phyloP scores from a whole-genome alignment of 2,797 vertebrate genomes.

The Heteromormyrus szaboi region DNA sequence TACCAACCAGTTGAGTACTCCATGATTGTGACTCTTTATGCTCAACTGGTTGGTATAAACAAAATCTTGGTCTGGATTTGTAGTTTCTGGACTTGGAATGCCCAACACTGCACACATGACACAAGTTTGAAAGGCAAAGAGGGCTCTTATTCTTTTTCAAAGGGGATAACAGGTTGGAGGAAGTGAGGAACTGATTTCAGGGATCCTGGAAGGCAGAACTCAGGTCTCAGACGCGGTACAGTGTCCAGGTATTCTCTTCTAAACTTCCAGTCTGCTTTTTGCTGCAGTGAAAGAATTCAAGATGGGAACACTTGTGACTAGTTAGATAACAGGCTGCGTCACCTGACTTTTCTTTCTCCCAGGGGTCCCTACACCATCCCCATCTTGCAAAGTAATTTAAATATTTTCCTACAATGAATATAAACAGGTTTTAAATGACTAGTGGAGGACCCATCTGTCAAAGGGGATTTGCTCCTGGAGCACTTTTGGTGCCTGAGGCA shows the following conservation, averaged over 20 bases:
- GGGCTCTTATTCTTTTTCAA: not conserved
- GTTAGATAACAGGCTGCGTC: not conserved
- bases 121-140: not conserved
- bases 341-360: not conserved
- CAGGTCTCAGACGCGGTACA: not conserved
- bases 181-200: not conserved
- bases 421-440: not conserved
- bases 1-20: not conserved
- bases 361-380: not conserved
- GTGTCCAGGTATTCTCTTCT: not conserved
- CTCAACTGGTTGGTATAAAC: not conserved
- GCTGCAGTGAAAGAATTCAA: not conserved
- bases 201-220: not conserved
- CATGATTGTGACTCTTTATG: not conserved
- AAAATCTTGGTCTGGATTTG: not conserved
- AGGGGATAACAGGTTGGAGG: not conserved
- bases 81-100: not conserved
- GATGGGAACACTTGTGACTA: not conserved
- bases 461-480: not conserved
- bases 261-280: not conserved
- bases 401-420: not conserved
- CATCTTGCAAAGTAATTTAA: conserved; percentile 3
- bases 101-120: not conserved
- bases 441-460: not conserved
- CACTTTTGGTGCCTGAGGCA: not conserved